These are phyloP conservation scores for Catostylus mosaicus DNA, from an alignment of 30 jellyfish, hydroid and myxozoan genomes.

Conservation along the genomic window DNA sequence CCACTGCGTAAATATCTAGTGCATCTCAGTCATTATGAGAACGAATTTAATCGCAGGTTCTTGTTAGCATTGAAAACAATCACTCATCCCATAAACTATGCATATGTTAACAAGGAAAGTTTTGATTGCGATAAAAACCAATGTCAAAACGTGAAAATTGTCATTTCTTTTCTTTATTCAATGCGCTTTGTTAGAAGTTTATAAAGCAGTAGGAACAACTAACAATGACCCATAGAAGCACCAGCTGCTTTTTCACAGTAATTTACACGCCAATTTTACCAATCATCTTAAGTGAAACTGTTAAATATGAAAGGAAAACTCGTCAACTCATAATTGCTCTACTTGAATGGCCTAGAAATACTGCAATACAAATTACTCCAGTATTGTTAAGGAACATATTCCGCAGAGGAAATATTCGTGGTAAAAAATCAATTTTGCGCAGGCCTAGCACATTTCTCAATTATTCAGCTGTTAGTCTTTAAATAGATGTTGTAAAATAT, in stretches of 20 bases:
- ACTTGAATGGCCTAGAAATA: too few species aligned
- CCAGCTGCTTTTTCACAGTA: slow-evolving; percentile 16
- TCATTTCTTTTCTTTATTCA: neutral
- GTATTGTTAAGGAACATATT: too few species aligned
- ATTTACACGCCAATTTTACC: neutral
- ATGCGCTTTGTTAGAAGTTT: neutral
- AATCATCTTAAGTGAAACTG: neutral
- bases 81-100: neutral
- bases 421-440: too few species aligned
- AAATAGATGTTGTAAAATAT: too few species aligned
- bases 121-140: slow-evolving; percentile 16
- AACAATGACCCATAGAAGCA: slow-evolving; percentile 2
- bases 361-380: too few species aligned
- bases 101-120: neutral
- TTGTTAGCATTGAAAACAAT: slow-evolving; percentile 19
- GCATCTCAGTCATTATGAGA: slow-evolving; percentile 1
- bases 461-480: too few species aligned
- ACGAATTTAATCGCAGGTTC: slow-evolving; percentile 1
- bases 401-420: too few species aligned
- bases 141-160: slow-evolving; percentile 15
- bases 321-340: too few species aligned
- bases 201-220: neutral
- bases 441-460: too few species aligned
- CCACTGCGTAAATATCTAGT: neutral
- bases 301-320: neutral